Evolutionary conservation across 2,888 invertebrate species (phyloP), one percentile per base, ranked within the genome.

Genomic region (Napeogenes inachia): DNA sequence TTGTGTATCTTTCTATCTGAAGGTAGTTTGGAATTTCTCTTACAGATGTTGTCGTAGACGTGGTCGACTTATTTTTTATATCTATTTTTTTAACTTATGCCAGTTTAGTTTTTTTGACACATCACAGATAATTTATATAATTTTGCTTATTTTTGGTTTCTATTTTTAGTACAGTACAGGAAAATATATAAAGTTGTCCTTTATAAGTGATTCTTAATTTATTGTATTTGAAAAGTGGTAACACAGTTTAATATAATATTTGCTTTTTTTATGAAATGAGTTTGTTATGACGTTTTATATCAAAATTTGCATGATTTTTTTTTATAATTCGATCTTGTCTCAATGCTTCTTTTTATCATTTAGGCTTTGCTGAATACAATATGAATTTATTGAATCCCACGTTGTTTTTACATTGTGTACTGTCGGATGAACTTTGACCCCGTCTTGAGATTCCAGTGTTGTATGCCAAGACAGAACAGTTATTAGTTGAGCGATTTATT

Each of bases 1-100:
- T 89, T 89, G 89, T 89, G 89, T 89, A 88, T 89, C 87, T 89
- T 86, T 89, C 88, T 88, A 77, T 87, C 87, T 85, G 80, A 74
- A 81, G 84, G 84, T 89, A 89, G 87, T 85, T 85, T 81, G 81
- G 75, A 67, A 70, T 77, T 82, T 82, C 78, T 85, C 77, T 84
- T 84, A 77, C 79, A 70, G 77, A 75, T 80, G 82, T 82, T 87
- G 86, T 86, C 74, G 87, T 89, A 88, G 89, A 72, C 71, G 73
- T 72, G 69, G 62, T 67, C 65, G 63, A 68, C 64, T 56, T 57
- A 70, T 73, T 74, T 61, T 62, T 64, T 63, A 58, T 73, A 71
- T 74, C 74, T 75, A 75, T 57, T 57, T 56, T 66, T 68, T 70
- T 72, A 66, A 71, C 71, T 74, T 73, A 68, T 73, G 67, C 62